phyloP scores from a whole-genome alignment of 2,888 invertebrate genomes.

The Ophioninae sp. region DNA sequence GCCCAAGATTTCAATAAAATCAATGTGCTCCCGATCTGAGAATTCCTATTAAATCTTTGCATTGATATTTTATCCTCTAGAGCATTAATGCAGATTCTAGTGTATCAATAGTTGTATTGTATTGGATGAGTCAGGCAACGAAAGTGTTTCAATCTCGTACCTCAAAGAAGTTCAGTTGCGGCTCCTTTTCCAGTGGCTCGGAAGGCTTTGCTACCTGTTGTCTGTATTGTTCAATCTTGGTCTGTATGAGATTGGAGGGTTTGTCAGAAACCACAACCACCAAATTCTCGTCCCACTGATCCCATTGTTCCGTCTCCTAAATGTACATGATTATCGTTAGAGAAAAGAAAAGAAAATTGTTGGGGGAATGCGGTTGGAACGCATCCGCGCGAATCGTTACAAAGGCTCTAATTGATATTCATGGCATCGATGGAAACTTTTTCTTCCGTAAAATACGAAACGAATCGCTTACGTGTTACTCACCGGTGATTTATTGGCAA shows the following conservation, averaged over 20 bases:
- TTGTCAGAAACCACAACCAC: constrained; percentile 77
- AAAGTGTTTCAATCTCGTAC: constrained; percentile 76
- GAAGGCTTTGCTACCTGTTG: constrained; percentile 82
- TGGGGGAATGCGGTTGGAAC: neutral
- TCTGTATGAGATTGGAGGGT: constrained; percentile 82
- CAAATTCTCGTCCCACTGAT: constrained; percentile 84
- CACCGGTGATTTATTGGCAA: constrained; percentile 65
- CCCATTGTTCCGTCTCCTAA: constrained; percentile 82
- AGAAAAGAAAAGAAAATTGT: constrained; percentile 7
- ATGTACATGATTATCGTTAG: constrained; percentile 48
- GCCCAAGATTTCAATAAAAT: no score
- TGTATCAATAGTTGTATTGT: no score
- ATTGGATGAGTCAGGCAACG: neutral
- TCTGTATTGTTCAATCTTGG: constrained; percentile 85
- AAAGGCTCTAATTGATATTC: neutral
- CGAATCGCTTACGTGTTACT: constrained; percentile 52
- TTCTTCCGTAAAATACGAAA: neutral
- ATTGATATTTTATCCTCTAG: no score
- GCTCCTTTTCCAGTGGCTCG: constrained; percentile 80
- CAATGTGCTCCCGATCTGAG: no score
- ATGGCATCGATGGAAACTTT: neutral
- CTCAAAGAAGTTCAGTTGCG: constrained; percentile 83
- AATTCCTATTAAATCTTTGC: no score
- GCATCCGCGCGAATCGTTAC: neutral
- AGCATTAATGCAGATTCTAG: no score